phyloP scores from a whole-genome alignment of 2,888 invertebrate genomes.

The Busseola fusca region DNA sequence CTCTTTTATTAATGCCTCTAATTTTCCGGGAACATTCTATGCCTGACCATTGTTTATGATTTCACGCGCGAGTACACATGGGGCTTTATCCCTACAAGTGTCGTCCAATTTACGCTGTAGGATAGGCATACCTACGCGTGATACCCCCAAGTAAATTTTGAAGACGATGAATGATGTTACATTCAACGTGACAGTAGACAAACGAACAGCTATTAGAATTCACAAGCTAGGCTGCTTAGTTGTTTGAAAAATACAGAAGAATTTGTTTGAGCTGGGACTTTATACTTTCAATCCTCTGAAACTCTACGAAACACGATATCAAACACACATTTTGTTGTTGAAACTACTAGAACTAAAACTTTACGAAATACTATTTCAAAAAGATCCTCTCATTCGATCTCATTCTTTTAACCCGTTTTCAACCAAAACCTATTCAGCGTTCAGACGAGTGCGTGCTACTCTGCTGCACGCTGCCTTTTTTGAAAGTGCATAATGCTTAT shows the following conservation, averaged over 20 bases:
- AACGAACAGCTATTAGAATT: neutral
- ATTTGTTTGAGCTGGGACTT: neutral
- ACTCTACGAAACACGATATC: neutral
- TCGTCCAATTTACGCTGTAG: neutral
- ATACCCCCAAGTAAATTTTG: slow-evolving; percentile 6
- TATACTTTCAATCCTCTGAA: neutral
- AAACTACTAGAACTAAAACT: neutral
- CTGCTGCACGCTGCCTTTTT: too few relatives aligned
- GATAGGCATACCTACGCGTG: neutral
- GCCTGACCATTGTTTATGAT: slow-evolving; percentile 1
- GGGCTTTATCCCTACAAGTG: neutral
- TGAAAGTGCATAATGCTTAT: too few relatives aligned
- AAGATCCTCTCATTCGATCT: too few relatives aligned
- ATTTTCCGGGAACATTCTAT: neutral
- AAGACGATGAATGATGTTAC: neutral
- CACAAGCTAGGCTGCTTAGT: neutral
- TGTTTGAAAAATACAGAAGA: neutral
- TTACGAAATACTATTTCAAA: neutral
- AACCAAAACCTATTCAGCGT: too few relatives aligned
- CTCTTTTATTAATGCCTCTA: neutral
- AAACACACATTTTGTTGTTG: neutral
- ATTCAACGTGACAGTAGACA: neutral
- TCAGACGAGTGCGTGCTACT: too few relatives aligned
- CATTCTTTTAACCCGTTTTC: too few relatives aligned
- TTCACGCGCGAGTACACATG: neutral